phyloP scores from a whole-genome alignment of 2,888 invertebrate genomes.

The Tuta absoluta region DNA sequence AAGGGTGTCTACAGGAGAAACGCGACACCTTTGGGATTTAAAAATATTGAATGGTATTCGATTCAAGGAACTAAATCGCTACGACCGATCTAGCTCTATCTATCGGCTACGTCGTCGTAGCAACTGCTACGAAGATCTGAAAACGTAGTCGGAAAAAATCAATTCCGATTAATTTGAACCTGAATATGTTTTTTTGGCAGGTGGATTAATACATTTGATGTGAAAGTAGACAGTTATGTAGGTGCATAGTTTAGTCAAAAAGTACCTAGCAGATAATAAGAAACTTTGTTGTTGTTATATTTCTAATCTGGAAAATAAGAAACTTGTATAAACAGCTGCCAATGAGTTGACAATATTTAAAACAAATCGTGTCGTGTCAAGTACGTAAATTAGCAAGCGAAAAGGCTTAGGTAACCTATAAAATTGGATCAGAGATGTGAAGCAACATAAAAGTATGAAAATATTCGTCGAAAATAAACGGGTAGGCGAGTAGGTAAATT shows the following conservation, averaged over 20 bases:
- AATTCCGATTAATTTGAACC: too few species aligned
- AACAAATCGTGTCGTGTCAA: too few species aligned
- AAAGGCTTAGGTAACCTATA: not conserved
- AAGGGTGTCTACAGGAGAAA: not conserved
- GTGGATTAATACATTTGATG: not conserved
- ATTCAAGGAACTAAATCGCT: not conserved
- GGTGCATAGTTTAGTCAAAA: too few species aligned
- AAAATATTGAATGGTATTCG: not conserved
- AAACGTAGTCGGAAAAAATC: not conserved
- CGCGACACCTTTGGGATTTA: not conserved
- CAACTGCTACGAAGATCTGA: not conserved
- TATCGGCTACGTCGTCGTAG: not conserved
- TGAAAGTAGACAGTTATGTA: too few species aligned
- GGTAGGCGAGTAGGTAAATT: conserved; percentile 4
- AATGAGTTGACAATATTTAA: too few species aligned
- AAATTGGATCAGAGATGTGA: not conserved
- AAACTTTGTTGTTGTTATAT: too few species aligned
- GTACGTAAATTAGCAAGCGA: not conserved
- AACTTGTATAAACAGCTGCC: too few species aligned
- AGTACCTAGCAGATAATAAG: too few species aligned
- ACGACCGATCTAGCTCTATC: not conserved
- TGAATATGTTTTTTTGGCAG: not conserved
- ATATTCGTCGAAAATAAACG: not conserved
- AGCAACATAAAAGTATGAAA: not conserved
- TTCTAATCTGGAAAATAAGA: too few species aligned